These are phyloP conservation scores for Microcebus jonahi DNA, from an alignment of 2,113 vertebrate species.

Conservation along the genomic window DNA sequence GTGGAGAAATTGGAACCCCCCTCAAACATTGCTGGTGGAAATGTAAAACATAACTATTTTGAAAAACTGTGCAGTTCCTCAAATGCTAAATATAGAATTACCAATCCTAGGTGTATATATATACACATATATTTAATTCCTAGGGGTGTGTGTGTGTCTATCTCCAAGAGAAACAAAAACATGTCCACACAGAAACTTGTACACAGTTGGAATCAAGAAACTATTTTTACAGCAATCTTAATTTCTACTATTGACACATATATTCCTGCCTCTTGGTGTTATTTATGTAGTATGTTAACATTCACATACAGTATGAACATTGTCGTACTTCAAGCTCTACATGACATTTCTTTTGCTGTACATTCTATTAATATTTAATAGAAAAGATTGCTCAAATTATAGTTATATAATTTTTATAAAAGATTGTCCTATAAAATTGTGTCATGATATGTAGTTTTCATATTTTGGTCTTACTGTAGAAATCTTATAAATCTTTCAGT, in stretches of 20 bases:
- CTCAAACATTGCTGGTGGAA: neutral
- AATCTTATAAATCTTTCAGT: neutral
- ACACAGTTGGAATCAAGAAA: neutral
- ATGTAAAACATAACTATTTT: neutral
- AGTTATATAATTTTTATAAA: neutral
- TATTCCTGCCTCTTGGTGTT: too few relatives aligned
- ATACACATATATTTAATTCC: neutral
- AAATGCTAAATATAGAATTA: neutral
- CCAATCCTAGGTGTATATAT: neutral
- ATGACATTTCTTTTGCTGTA: neutral
- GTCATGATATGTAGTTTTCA: neutral
- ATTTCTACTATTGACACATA: neutral
- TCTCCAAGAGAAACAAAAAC: neutral
- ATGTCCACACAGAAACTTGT: neutral
- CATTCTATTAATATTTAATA: neutral
- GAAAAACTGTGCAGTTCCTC: neutral
- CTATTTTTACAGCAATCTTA: neutral
- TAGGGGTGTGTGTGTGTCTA: neutral
- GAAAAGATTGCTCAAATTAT: constrained; percentile 3
- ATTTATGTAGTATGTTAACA: constrained; percentile 1
- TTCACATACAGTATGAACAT: neutral
- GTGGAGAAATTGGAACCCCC: neutral
- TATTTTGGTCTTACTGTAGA: neutral
- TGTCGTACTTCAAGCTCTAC: neutral
- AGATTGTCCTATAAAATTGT: neutral